Evolutionary conservation across 2,113 vertebrate species (phyloP).

Genomic region (Cyphomyrus discorhynchus): DNA sequence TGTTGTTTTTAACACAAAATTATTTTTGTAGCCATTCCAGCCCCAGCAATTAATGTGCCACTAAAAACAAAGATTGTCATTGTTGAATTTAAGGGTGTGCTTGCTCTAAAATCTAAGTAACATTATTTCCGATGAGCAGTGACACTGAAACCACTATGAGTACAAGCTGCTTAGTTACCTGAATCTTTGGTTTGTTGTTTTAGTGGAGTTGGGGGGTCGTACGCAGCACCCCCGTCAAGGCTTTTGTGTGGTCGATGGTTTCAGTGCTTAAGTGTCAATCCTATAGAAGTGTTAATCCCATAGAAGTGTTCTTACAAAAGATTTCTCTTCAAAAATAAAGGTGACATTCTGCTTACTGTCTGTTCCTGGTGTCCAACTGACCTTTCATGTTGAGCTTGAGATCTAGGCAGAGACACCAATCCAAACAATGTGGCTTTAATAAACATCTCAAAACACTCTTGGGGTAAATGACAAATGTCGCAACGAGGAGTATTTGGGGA

Average conservation of each 20-base stretch:
- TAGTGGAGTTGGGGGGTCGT: neutral
- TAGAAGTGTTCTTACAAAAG: neutral
- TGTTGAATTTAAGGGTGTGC: neutral
- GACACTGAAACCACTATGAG: neutral
- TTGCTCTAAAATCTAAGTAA: neutral
- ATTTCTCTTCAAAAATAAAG: neutral
- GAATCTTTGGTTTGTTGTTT: neutral
- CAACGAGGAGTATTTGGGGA: neutral
- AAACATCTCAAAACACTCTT: neutral
- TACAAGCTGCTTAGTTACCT: neutral
- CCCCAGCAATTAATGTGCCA: neutral
- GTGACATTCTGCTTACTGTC: neutral
- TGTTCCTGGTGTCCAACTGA: neutral
- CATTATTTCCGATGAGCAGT: neutral
- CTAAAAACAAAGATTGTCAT: neutral
- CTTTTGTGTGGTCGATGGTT: neutral
- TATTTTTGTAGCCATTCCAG: neutral
- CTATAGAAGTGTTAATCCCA: neutral
- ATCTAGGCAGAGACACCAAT: neutral
- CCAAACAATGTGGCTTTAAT: neutral
- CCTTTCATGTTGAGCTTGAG: neutral
- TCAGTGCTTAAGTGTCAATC: neutral
- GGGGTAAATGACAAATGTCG: neutral
- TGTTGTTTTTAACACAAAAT: neutral
- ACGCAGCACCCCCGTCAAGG: neutral